phyloP scores from a whole-genome alignment of 2,113 vertebrate species.

The Picathartes gymnocephalus region DNA sequence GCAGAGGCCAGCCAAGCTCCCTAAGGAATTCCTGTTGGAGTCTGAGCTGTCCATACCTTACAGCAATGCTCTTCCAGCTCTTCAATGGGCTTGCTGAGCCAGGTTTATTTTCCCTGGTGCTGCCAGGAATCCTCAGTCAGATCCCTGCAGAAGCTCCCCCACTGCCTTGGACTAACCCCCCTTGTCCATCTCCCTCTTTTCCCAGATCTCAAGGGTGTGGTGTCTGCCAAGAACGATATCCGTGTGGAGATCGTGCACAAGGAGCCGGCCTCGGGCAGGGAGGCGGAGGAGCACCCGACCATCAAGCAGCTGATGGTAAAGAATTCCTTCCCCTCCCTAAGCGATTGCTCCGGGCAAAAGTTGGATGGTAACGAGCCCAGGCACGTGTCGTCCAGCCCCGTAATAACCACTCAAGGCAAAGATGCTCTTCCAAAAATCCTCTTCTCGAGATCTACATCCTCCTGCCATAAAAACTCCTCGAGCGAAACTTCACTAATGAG shows the following conservation, averaged over 20 bases:
- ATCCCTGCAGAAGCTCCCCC: background rate
- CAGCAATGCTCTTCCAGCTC: fast-evolving
- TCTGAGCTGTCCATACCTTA: background rate
- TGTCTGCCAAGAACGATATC: constrained; percentile 98
- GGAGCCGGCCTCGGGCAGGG: constrained; percentile 87
- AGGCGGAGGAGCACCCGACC: constrained; percentile 87
- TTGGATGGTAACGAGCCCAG: background rate
- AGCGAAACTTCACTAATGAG: background rate
- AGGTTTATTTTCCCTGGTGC: background rate
- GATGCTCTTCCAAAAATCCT: background rate
- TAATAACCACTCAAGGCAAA: background rate
- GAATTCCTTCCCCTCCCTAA: background rate
- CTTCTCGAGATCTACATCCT: background rate
- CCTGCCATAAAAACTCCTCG: background rate
- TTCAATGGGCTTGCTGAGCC: background rate
- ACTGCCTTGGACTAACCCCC: background rate
- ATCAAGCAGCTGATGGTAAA: constrained; percentile 99
- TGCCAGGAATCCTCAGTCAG: fast-evolving
- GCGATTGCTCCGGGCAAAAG: background rate
- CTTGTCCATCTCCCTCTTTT: background rate
- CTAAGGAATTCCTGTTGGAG: fast-evolving
- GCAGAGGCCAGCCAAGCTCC: background rate
- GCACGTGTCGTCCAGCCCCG: background rate
- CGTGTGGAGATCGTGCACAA: constrained; percentile 98
- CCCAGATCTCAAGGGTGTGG: constrained; percentile 94